phyloP scores from a whole-genome alignment of 2,113 vertebrate genomes.

The Silurus asotus region DNA sequence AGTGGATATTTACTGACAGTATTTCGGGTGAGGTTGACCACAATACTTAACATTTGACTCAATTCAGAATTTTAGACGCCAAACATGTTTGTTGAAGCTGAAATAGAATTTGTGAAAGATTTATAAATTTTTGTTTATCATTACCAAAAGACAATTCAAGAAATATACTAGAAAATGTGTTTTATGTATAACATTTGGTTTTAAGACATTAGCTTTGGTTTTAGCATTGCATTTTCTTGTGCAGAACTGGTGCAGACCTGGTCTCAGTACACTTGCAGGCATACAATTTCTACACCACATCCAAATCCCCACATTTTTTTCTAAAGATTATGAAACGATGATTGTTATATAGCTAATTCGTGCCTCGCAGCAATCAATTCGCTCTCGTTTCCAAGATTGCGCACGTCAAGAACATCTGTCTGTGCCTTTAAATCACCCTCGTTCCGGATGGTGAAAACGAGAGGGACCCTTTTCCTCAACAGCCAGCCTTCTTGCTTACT shows the following conservation, averaged over 20 bases:
- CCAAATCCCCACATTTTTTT: not conserved
- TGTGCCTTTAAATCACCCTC: conserved; percentile 68
- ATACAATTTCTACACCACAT: not conserved
- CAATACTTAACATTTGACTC: not conserved
- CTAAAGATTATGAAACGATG: conserved; percentile 12
- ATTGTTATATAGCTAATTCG: conserved; percentile 18
- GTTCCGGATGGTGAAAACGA: conserved; percentile 65
- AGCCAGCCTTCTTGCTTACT: conserved; percentile 71
- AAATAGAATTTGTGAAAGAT: not conserved
- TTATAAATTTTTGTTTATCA: not conserved
- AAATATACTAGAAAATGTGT: no score
- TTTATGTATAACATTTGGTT: not conserved
- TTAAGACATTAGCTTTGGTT: not conserved
- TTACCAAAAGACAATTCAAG: no score
- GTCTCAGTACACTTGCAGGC: not conserved
- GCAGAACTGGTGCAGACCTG: not conserved
- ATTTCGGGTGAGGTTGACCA: not conserved
- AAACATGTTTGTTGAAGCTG: not conserved
- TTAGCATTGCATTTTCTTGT: no score
- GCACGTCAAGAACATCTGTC: conserved; percentile 60
- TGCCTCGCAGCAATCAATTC: not conserved
- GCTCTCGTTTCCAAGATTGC: conserved; percentile 5
- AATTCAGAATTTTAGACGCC: not conserved
- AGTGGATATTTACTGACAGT: not conserved
- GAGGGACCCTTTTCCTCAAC: conserved; percentile 65